These are phyloP conservation scores for Dicyrtomina minuta DNA, from an alignment of 2,888 invertebrate species.

Conservation along the genomic window DNA sequence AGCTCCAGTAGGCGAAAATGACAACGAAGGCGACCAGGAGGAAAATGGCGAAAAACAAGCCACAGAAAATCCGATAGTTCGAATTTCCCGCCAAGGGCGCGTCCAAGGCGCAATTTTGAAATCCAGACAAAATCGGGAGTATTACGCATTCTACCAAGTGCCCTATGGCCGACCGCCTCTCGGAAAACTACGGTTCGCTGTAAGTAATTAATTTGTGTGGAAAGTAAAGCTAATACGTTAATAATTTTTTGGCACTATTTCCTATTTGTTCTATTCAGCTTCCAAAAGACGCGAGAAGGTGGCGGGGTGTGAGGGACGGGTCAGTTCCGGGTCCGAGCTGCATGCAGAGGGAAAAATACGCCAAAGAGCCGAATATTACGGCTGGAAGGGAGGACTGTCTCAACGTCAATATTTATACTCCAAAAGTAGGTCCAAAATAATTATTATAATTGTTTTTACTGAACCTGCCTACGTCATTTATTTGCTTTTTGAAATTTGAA, in stretches of 20 bases:
- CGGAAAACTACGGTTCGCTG: constrained; percentile 16
- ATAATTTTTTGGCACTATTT: too few relatives aligned
- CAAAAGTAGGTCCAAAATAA: constrained; percentile 35
- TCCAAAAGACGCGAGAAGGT: constrained; percentile 36
- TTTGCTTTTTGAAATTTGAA: neutral
- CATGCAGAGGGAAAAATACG: constrained; percentile 39
- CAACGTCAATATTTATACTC: constrained; percentile 41
- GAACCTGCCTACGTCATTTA: neutral
- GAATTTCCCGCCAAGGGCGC: constrained; percentile 18
- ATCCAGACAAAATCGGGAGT: constrained; percentile 25
- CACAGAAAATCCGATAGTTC: constrained; percentile 37
- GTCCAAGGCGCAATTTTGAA: constrained; percentile 11
- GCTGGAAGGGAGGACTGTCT: constrained; percentile 44
- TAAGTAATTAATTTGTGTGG: too few relatives aligned
- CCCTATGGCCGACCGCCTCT: constrained; percentile 33
- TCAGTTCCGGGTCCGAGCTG: constrained; percentile 37
- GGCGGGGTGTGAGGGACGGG: constrained; percentile 40
- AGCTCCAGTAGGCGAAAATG: too few relatives aligned
- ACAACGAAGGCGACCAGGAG: neutral
- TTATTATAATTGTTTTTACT: too few relatives aligned
- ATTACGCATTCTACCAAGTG: constrained; percentile 29
- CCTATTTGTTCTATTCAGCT: constrained; percentile 7
- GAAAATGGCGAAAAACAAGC: neutral
- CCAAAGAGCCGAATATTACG: neutral
- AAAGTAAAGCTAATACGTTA: too few relatives aligned